phyloP scores from a whole-genome alignment of 2,888 invertebrate genomes.

The Polydrusus pterygomalis region DNA sequence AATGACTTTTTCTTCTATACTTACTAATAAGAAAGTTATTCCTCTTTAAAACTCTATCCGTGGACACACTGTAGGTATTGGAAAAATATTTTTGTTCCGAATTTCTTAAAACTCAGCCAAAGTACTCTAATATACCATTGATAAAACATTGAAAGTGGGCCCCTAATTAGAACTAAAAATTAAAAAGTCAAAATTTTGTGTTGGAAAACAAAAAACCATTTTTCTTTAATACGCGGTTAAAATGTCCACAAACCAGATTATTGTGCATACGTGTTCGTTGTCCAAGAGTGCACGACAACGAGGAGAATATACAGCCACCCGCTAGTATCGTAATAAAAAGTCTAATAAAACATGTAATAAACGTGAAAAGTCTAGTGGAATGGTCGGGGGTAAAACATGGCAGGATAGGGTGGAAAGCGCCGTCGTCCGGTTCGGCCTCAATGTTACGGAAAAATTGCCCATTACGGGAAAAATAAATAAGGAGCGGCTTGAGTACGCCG shows the following conservation, averaged over 20 bases:
- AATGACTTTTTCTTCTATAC: too few species aligned
- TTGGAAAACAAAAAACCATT: not conserved
- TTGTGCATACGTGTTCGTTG: constrained; percentile 20
- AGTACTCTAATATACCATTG: too few species aligned
- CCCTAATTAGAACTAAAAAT: too few species aligned
- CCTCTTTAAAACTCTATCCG: too few species aligned
- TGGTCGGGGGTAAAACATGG: constrained; percentile 53
- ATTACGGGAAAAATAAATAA: constrained; percentile 56
- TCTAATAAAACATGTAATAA: constrained; percentile 58
- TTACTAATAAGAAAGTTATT: too few species aligned
- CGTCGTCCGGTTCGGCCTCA: constrained; percentile 47
- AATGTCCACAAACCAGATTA: constrained; percentile 6
- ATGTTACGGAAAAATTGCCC: constrained; percentile 58
- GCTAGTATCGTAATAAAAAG: constrained; percentile 54
- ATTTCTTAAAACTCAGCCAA: too few species aligned
- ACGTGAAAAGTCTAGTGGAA: constrained; percentile 57
- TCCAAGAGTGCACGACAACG: constrained; percentile 18
- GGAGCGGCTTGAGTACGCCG: constrained; percentile 51
- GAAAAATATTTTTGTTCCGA: too few species aligned
- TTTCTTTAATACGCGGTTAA: not conserved
- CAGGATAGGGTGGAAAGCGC: constrained; percentile 38
- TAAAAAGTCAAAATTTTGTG: too few species aligned
- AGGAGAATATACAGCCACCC: constrained; percentile 31
- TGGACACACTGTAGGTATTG: too few species aligned
- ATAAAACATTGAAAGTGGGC: too few species aligned